Percentiles rank a stretch among this genome's conserved stretches.
Evolutionary conservation across 2,113 vertebrate species (phyloP).

Genomic region (Petrocephalus zakoni): DNA sequence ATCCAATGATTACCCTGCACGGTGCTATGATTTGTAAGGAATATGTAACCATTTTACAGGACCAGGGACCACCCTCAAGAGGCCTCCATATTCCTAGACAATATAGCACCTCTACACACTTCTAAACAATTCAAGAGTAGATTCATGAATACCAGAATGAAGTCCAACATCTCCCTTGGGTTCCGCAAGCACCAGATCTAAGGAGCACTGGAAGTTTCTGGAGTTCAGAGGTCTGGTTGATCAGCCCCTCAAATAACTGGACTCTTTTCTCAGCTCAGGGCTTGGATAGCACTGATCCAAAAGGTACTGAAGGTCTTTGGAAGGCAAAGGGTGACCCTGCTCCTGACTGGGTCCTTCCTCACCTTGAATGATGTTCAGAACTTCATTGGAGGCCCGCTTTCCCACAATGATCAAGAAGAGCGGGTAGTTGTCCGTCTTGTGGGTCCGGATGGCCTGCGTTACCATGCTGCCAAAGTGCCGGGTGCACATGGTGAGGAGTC

Average conservation of each 20-base stretch:
- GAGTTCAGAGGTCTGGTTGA: not conserved
- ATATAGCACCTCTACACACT: not conserved
- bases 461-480: slow-evolving; percentile 95
- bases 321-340: not conserved
- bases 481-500: slow-evolving; percentile 94
- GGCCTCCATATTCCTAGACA: not conserved
- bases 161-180: not conserved
- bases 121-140: not conserved
- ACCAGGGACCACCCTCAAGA: not conserved
- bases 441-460: slow-evolving; percentile 91
- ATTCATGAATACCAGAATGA: not conserved
- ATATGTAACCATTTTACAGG: not conserved
- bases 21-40: not conserved
- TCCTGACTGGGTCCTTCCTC: slow-evolving; percentile 27
- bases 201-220: not conserved
- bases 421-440: slow-evolving; percentile 97
- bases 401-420: slow-evolving; percentile 97
- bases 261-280: not conserved
- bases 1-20: not conserved
- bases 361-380: slow-evolving; percentile 99
- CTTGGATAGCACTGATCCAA: not conserved
- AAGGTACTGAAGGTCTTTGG: not conserved
- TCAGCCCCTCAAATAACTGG: not conserved
- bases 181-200: not conserved
- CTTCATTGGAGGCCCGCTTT: slow-evolving; percentile 95